A percentile compares a stretch with the other conserved stretches of the same genome.
These are phyloP conservation scores for Catocala fraxini DNA, from an alignment of 2,888 invertebrate species.

Conservation along the genomic window DNA sequence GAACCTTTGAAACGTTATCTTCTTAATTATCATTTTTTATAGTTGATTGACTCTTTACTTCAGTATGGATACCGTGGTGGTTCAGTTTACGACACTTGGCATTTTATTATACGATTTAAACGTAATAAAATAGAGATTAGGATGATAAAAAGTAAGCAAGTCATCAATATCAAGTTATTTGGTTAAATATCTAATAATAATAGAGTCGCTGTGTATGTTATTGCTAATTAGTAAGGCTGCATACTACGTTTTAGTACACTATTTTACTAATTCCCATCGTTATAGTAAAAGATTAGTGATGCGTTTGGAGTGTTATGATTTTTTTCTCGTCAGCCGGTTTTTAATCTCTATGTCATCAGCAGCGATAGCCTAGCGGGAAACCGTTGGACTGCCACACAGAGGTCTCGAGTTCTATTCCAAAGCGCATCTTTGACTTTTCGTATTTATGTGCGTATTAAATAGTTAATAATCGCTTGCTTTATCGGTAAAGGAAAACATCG, in stretches of 20 bases:
- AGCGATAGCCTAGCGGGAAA: no score
- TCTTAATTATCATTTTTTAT: slow-evolving; percentile 43
- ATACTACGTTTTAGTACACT: slow-evolving; percentile 23
- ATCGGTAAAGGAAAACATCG: no score
- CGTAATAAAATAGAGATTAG: slow-evolving; percentile 44
- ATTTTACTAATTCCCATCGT: slow-evolving; percentile 22
- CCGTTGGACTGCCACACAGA: no score
- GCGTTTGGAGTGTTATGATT: slow-evolving; percentile 6
- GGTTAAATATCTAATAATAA: slow-evolving; percentile 27
- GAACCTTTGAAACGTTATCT: slow-evolving; percentile 37
- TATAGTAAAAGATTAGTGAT: slow-evolving; percentile 14
- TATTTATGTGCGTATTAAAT: no score
- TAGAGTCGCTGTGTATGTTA: slow-evolving; percentile 26
- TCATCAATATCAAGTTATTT: slow-evolving; percentile 38
- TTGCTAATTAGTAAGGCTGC: slow-evolving; percentile 35
- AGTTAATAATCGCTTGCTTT: no score
- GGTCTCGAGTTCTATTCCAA: no score
- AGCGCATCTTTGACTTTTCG: no score
- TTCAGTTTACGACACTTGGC: slow-evolving; percentile 32
- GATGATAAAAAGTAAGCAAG: slow-evolving; percentile 32
- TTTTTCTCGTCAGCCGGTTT: slow-evolving; percentile 10
- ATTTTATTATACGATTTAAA: slow-evolving; percentile 41
- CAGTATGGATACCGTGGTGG: slow-evolving; percentile 30
- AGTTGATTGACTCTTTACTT: slow-evolving; percentile 47
- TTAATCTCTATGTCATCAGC: slow-evolving; percentile 8